Conservation (phyloP, 2,888 invertebrate genomes). For the Polia nebulosa region DNA sequence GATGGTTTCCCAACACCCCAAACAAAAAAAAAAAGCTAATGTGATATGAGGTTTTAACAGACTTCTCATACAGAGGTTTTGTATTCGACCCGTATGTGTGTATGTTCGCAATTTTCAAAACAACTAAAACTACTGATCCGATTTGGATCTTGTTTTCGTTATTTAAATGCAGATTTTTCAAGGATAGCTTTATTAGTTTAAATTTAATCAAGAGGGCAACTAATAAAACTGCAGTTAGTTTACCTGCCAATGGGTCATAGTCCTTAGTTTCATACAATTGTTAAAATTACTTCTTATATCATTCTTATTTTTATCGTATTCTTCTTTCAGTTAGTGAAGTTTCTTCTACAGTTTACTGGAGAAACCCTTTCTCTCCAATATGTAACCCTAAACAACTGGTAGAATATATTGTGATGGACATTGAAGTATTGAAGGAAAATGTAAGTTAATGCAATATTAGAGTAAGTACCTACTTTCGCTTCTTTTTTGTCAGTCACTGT, state of each 20-base stretch:
- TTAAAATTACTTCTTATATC: neutral
- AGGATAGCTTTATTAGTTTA: too few relatives aligned
- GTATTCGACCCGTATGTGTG: too few relatives aligned
- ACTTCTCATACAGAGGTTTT: too few relatives aligned
- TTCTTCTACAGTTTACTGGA: slow-evolving; percentile 95
- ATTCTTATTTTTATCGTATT: slow-evolving; percentile 2
- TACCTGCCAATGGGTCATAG: too few relatives aligned
- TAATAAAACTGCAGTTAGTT: too few relatives aligned
- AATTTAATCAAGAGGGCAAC: neutral
- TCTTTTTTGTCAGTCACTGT: neutral
- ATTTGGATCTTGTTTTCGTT: too few relatives aligned
- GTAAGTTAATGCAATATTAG: slow-evolving; percentile 75
- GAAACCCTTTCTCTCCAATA: slow-evolving; percentile 96
- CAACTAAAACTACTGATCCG: too few relatives aligned
- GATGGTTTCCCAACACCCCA: too few relatives aligned
- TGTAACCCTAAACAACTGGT: slow-evolving; percentile 97
- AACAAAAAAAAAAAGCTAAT: too few relatives aligned
- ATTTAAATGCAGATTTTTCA: too few relatives aligned
- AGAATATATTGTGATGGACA: slow-evolving; percentile 98
- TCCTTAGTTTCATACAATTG: neutral
- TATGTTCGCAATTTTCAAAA: too few relatives aligned
- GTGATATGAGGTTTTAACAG: too few relatives aligned
- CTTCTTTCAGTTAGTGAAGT: slow-evolving; percentile 95
- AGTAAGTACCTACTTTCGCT: neutral
- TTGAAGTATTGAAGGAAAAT: slow-evolving; percentile 94